phyloP scores from a whole-genome alignment of 2,888 invertebrate genomes.

The Molanna angustata region DNA sequence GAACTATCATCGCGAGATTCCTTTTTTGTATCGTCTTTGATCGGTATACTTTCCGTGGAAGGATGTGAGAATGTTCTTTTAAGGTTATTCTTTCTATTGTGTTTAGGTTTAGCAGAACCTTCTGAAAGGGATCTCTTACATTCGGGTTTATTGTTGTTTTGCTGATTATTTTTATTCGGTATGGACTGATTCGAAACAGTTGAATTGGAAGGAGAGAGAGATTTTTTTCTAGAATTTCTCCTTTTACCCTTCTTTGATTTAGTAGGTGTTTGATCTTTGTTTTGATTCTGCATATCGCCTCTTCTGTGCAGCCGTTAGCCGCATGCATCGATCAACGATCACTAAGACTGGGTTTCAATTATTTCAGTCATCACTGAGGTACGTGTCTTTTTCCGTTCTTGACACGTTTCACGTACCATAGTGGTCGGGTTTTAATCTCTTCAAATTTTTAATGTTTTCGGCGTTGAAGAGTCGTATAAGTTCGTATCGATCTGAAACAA shows the following conservation, averaged over 20 bases:
- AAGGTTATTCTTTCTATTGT: conserved; percentile 49
- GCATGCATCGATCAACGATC: conserved; percentile 2
- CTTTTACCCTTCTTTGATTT: conserved; percentile 51
- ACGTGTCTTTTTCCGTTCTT: not conserved
- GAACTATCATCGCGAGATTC: not conserved
- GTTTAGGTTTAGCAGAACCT: conserved; percentile 51
- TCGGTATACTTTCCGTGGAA: conserved; percentile 40
- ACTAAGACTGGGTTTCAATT: no score
- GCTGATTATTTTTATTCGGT: conserved; percentile 42
- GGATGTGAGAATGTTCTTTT: conserved; percentile 53
- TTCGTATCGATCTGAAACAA: no score
- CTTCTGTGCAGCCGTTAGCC: not conserved
- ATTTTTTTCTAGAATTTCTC: conserved; percentile 53
- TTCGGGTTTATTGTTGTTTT: conserved; percentile 42
- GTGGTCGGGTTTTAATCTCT: conserved; percentile 10
- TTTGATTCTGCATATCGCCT: conserved; percentile 48
- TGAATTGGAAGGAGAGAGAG: conserved; percentile 44
- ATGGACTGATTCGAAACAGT: conserved; percentile 18
- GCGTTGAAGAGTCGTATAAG: no score
- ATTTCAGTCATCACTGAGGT: not conserved
- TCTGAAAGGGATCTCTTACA: conserved; percentile 49
- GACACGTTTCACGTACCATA: conserved; percentile 1
- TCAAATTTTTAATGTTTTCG: no score
- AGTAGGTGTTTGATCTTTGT: conserved; percentile 45
- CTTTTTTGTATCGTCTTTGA: conserved; percentile 42